Evolutionary conservation across 2,113 vertebrate genomes (phyloP).

Genomic region (Mastomys coucha): DNA sequence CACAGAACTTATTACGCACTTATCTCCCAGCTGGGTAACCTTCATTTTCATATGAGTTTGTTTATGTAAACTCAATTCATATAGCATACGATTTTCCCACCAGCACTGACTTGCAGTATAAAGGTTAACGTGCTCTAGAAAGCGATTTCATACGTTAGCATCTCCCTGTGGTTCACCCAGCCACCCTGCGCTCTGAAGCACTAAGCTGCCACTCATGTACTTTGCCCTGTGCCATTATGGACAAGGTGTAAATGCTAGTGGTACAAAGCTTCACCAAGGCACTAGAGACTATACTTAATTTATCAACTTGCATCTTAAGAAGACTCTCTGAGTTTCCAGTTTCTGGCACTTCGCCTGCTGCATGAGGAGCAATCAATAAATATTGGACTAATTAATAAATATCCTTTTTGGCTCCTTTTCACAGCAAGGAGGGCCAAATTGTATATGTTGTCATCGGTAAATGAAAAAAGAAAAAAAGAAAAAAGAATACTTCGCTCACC

Average conservation of each 20-base stretch:
- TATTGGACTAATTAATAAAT: not conserved
- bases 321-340: not conserved
- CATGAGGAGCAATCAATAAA: not conserved
- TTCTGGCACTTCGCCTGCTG: not conserved
- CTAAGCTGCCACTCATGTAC: not conserved
- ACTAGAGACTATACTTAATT: not conserved
- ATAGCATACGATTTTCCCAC: not conserved
- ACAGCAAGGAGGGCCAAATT: not conserved
- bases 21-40: not conserved
- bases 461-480: not conserved
- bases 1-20: rapidly evolving
- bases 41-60: not conserved
- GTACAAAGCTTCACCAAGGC: not conserved
- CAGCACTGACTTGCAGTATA: rapidly evolving
- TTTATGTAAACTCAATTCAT: not conserved
- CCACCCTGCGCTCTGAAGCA: rapidly evolving
- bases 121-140: not conserved
- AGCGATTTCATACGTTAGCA: not conserved
- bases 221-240: not conserved
- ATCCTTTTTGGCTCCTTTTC: not conserved
- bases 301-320: not conserved
- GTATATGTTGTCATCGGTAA: not conserved
- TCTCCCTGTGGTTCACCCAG: rapidly evolving
- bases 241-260: not conserved
- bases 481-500: not conserved